Conservation (phyloP, 2,797 vertebrate genomes). For the Schizopygopsis malacanthus region DNA sequence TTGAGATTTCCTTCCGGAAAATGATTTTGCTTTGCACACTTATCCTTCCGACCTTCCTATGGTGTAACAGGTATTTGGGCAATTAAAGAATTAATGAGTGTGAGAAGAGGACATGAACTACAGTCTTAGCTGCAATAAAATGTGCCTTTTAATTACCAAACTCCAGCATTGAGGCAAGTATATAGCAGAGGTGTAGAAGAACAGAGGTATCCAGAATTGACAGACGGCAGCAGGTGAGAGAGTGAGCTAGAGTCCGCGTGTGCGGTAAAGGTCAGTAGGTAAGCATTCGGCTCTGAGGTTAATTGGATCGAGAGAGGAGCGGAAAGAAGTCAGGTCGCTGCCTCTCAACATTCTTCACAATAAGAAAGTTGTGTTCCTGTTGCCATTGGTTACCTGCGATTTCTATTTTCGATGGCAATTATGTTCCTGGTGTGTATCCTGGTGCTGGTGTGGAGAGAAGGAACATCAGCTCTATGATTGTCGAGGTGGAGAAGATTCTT, state of each 20-base stretch:
- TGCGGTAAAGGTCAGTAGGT: constrained; percentile 52
- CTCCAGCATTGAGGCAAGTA: constrained; percentile 15
- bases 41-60: neutral
- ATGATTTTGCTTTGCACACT: neutral
- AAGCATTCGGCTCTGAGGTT: constrained; percentile 55
- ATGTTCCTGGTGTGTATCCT: constrained; percentile 71
- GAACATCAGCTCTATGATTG: constrained; percentile 50
- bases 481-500: constrained; percentile 34
- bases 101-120: neutral
- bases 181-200: constrained; percentile 12
- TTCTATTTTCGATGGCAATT: constrained; percentile 74
- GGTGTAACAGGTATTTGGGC: neutral
- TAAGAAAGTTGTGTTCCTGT: constrained; percentile 71
- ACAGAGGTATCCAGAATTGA: constrained; percentile 32
- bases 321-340: constrained; percentile 49
- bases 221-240: constrained; percentile 52
- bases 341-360: constrained; percentile 62
- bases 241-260: neutral
- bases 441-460: constrained; percentile 55
- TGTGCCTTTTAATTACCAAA: constrained; percentile 18
- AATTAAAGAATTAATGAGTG: constrained; percentile 20
- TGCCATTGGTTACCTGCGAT: constrained; percentile 79
- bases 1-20: neutral
- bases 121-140: neutral
- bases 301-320: constrained; percentile 61